Evolutionary conservation across 2,888 invertebrate species (phyloP).

Genomic region (Tetranychus piercei): DNA sequence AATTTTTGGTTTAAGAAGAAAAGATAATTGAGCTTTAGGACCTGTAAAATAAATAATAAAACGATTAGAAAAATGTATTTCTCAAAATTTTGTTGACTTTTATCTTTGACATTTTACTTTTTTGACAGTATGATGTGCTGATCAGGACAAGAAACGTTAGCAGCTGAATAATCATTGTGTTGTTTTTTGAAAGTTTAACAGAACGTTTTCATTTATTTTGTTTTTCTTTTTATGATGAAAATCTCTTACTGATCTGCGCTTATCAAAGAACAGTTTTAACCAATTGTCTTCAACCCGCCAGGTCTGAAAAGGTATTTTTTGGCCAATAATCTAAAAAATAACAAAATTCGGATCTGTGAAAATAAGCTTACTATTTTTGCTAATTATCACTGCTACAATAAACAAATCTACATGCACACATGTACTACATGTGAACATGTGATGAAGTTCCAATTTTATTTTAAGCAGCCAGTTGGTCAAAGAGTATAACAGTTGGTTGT

Average conservation of each 20-base stretch:
- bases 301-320: not conserved
- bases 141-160: not conserved
- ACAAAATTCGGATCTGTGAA: too few species aligned
- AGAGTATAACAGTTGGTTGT: too few species aligned
- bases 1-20: not conserved
- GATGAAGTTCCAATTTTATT: too few species aligned
- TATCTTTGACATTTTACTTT: not conserved
- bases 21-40: not conserved
- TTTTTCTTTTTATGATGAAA: too few species aligned
- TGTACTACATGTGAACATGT: too few species aligned
- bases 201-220: not conserved
- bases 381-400: too few species aligned
- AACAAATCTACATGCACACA: too few species aligned
- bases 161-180: not conserved
- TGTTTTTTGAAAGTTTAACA: not conserved
- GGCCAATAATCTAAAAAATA: too few species aligned
- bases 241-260: not conserved
- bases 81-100: not conserved
- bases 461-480: too few species aligned
- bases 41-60: not conserved
- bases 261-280: not conserved
- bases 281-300: not conserved
- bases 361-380: too few species aligned
- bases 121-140: not conserved
- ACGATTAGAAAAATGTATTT: not conserved